Evolutionary conservation across 1,140 invertebrate species (phyloP), one percentile per base, ranked within the genome.

Genomic region (Lepidurus couesii): DNA sequence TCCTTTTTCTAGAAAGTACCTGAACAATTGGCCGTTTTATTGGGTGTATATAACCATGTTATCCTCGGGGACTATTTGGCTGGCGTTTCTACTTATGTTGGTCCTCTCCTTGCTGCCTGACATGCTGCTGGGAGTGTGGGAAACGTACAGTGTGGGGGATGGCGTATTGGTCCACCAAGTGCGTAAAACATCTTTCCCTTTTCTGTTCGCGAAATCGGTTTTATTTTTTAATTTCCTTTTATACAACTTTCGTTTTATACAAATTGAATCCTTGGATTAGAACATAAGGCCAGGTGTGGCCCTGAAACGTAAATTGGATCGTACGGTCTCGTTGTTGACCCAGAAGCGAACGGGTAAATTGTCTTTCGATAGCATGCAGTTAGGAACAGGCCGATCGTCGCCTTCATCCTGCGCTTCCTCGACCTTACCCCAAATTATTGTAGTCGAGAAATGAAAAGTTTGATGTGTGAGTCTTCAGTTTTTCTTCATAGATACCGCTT

Each of bases 81-180:
- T 92, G 9, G 81, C 89, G 6, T 88, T 89, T 1, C 6, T 91
- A 0, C 2, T 91, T 0, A 82, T 89, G 0, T 79, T 88, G 0
- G 83, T 89, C 0, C 83, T 88, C 2, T 86, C 89, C 21, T 85
- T 93, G 1, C 80, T 89, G 21, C 92, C 92, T 0, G 90, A 91
- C 81, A 86, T 86, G 77, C 81, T 85, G 7, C 75, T 83, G 3
- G 80, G 82, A 75, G 80, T 82, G 21, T 79, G 78, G 78, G 78
- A 79, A 75, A 47, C 78, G 44, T 79, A 79, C 26, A 75, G 44
- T 8, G 73, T 47, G 13, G 78, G 78, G 10, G 73, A 44, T 44
- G 78, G 78, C 9, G 74, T 79, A 34, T 34, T 79, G 13, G 78
- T 79, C 42, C 44, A 74, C 74, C 65, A 79, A 75, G 78, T 75